A percentile compares a stretch with the other conserved stretches of the same genome.
These are phyloP conservation scores for Bibio marci DNA, from an alignment of 2,888 invertebrate species.

Conservation along the genomic window DNA sequence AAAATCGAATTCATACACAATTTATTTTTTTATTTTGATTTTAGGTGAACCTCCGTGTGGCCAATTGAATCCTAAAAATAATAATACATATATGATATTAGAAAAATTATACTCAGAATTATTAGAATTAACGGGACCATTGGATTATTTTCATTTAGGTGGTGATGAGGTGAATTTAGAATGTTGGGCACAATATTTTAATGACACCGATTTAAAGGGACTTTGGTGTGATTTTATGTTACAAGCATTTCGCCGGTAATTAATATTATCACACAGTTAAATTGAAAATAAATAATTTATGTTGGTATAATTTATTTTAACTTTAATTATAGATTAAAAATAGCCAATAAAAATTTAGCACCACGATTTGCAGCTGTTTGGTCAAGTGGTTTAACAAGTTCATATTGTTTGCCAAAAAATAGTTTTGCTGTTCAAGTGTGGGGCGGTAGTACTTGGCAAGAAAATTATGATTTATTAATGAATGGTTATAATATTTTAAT, in stretches of 20 bases:
- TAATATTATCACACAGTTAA: neutral
- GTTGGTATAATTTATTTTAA: neutral
- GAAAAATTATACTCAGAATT: slow-evolving; percentile 60
- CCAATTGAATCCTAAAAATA: slow-evolving; percentile 67
- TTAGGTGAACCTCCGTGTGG: slow-evolving; percentile 66
- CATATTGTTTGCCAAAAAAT: slow-evolving; percentile 45
- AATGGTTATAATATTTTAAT: slow-evolving; percentile 62
- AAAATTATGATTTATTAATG: slow-evolving; percentile 56
- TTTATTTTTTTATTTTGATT: neutral
- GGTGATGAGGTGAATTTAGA: slow-evolving; percentile 49
- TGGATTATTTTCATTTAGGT: slow-evolving; percentile 70
- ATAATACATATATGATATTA: slow-evolving; percentile 53
- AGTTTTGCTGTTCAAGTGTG: slow-evolving; percentile 56
- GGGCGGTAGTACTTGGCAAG: slow-evolving; percentile 69
- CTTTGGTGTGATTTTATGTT: slow-evolving; percentile 64
- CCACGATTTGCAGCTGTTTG: slow-evolving; percentile 41
- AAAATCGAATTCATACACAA: neutral
- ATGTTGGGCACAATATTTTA: slow-evolving; percentile 60
- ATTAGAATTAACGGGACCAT: slow-evolving; percentile 52
- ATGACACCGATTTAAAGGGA: slow-evolving; percentile 58
- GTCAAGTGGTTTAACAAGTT: slow-evolving; percentile 61
- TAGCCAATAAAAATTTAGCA: slow-evolving; percentile 24
- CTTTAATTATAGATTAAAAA: slow-evolving; percentile 18
- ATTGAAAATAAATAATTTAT: neutral
- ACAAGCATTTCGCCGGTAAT: slow-evolving; percentile 32